phyloP scores from a whole-genome alignment of 35 echinoderm and acorn worm genomes.

The Ophioderma brevispina region DNA sequence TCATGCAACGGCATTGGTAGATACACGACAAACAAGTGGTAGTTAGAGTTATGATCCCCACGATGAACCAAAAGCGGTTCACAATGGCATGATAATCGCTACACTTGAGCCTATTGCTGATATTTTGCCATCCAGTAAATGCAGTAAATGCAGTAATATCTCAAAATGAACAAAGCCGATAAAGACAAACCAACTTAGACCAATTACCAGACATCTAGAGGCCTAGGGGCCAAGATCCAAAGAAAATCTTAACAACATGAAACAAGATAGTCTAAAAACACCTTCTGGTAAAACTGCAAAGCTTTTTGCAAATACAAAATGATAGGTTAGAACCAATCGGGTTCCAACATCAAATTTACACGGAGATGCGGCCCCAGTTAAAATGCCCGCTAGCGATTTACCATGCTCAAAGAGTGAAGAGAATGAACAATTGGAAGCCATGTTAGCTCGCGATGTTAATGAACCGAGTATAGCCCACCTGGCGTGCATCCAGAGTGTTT shows the following conservation, averaged over 20 bases:
- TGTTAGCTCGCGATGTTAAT: slow-evolving; percentile 47
- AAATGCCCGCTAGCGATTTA: slow-evolving; percentile 27
- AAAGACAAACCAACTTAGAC: not conserved
- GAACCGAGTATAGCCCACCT: slow-evolving; percentile 23
- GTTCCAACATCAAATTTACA: slow-evolving; percentile 1
- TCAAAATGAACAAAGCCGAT: not conserved
- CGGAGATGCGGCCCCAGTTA: slow-evolving; percentile 17
- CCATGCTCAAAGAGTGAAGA: slow-evolving; percentile 55
- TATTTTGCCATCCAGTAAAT: not conserved
- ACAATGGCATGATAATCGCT: not conserved
- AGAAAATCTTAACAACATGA: not conserved
- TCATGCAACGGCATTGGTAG: not conserved
- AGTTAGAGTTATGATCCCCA: not conserved
- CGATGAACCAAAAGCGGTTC: not conserved
- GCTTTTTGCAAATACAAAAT: not conserved
- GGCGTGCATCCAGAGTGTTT: slow-evolving; percentile 56
- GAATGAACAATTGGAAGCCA: slow-evolving; percentile 48
- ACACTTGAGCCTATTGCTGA: not conserved
- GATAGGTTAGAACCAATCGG: not conserved
- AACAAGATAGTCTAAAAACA: not conserved
- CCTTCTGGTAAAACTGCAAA: not conserved
- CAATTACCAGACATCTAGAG: not conserved
- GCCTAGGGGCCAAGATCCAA: not conserved
- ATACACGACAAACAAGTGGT: not conserved
- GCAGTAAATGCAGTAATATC: not conserved